phyloP scores from a whole-genome alignment of 2,113 vertebrate species.

The Lanius ludovicianus region DNA sequence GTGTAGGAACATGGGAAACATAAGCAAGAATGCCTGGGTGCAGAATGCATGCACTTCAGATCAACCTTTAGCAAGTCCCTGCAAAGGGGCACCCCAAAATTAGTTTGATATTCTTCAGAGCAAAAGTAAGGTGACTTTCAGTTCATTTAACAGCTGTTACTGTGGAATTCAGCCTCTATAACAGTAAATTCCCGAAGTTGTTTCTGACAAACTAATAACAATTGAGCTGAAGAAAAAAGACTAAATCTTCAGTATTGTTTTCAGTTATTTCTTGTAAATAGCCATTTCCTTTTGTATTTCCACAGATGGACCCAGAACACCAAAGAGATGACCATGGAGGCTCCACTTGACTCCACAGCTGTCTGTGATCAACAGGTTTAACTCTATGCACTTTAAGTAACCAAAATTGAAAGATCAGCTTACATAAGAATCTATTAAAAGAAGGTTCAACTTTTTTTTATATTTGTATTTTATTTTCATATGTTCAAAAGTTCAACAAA shows the following conservation, averaged over 20 bases:
- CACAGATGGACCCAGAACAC: background rate
- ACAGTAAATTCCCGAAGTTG: background rate
- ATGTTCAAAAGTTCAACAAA: background rate
- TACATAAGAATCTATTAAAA: background rate
- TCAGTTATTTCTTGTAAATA: background rate
- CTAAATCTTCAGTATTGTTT: background rate
- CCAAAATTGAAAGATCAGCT: background rate
- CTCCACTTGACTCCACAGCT: background rate
- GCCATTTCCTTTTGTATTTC: background rate
- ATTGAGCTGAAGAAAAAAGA: background rate
- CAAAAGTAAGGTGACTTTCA: background rate
- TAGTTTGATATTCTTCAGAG: background rate
- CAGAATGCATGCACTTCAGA: background rate
- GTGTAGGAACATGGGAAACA: background rate
- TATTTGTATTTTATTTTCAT: constrained; percentile 36
- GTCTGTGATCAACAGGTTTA: background rate
- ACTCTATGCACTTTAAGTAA: background rate
- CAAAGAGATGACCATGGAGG: background rate
- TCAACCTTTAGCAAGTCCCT: background rate
- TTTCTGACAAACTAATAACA: background rate
- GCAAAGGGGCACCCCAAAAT: background rate
- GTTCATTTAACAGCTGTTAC: background rate
- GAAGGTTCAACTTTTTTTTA: background rate
- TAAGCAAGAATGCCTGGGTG: background rate
- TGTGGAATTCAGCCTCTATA: background rate